These are phyloP conservation scores for Buceros bicornis DNA, from an alignment of 2,797 vertebrate species.

Conservation along the genomic window DNA sequence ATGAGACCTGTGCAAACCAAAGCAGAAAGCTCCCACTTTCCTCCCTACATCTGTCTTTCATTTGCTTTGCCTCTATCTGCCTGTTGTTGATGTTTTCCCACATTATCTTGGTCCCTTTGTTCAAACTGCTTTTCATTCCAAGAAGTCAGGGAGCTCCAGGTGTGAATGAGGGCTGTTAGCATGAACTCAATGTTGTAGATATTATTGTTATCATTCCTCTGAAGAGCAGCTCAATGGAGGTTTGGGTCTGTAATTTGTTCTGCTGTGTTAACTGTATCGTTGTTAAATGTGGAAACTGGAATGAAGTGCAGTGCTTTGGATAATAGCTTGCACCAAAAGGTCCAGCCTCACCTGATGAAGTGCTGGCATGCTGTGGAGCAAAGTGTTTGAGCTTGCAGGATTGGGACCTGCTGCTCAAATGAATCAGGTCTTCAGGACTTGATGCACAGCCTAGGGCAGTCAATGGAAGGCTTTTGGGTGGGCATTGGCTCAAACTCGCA, in stretches of 20 bases:
- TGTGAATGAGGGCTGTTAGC: constrained; percentile 41
- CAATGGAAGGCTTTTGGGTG: neutral
- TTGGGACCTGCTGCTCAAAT: neutral
- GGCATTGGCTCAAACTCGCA: neutral
- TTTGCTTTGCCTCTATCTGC: constrained; percentile 52
- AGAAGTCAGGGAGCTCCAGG: constrained; percentile 48
- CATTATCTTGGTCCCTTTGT: constrained; percentile 55
- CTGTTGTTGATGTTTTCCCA: constrained; percentile 61
- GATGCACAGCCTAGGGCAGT: neutral
- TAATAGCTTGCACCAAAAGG: neutral
- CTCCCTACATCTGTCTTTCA: constrained; percentile 63
- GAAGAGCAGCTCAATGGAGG: neutral
- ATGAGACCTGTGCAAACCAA: neutral
- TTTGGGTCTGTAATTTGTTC: neutral
- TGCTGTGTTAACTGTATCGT: neutral
- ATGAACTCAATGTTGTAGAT: neutral
- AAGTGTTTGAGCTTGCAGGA: neutral
- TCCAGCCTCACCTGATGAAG: neutral
- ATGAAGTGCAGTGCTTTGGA: neutral
- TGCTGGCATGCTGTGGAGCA: neutral
- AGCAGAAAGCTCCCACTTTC: constrained; percentile 29
- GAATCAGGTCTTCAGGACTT: neutral
- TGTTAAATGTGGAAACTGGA: neutral
- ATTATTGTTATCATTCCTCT: constrained; percentile 60
- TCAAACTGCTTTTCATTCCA: constrained; percentile 27